phyloP scores from a whole-genome alignment of 1,140 invertebrate genomes.

The Elysia chlorotica region DNA sequence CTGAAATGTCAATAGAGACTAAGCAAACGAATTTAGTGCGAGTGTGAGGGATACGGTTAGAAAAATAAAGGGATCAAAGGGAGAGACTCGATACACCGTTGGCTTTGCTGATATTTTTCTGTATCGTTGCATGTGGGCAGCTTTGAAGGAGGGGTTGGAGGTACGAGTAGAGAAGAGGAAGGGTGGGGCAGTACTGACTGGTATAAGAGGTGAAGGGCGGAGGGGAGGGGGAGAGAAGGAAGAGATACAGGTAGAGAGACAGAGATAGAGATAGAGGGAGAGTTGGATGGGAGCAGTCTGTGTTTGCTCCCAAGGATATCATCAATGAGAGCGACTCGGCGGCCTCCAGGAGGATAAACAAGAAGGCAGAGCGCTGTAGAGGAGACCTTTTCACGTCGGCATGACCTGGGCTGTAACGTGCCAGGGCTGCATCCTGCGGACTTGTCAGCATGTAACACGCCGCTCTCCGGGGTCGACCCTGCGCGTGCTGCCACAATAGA shows the following conservation, averaged over 20 bases:
- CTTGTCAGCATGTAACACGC: conserved; percentile 16
- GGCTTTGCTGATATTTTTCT: too few relatives aligned
- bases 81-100: too few relatives aligned
- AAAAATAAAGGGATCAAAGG: too few relatives aligned
- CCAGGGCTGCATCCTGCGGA: conserved; percentile 10
- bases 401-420: conserved; percentile 6
- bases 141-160: too few relatives aligned
- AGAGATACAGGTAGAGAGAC: neutral
- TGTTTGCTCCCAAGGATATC: too few relatives aligned
- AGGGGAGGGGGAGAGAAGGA: neutral
- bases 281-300: neutral
- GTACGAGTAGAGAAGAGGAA: too few relatives aligned
- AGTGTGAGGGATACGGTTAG: too few relatives aligned
- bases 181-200: too few relatives aligned
- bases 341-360: neutral
- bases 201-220: neutral
- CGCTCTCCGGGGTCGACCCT: conserved; percentile 6
- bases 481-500: conserved; percentile 14
- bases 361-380: neutral
- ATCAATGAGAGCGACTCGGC: neutral
- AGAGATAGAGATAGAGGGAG: neutral
- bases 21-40: too few relatives aligned
- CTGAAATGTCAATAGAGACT: too few relatives aligned
- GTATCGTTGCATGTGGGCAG: too few relatives aligned
- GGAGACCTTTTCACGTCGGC: conserved; percentile 5